Conservation (phyloP, 1,140 invertebrate species). For the Saccostrea echinata region DNA sequence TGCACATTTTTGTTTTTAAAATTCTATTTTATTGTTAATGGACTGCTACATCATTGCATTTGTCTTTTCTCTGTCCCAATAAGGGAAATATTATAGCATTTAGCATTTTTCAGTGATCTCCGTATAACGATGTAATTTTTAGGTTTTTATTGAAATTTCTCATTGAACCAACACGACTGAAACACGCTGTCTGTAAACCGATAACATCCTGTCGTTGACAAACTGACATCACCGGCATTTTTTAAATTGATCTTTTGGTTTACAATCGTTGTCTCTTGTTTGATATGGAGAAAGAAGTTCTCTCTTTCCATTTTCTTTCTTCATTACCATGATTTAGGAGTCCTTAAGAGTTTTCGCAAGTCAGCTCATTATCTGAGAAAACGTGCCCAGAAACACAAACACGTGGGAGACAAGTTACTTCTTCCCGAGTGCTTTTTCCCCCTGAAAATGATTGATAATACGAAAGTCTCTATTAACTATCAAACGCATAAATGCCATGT, state of each 20-base stretch:
- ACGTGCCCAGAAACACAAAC: constrained; percentile 5
- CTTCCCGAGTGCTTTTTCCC: background rate
- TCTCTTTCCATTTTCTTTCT: background rate
- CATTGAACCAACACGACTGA: too few species aligned
- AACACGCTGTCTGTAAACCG: background rate
- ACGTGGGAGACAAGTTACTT: background rate
- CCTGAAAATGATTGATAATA: background rate
- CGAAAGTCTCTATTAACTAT: background rate
- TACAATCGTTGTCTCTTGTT: background rate
- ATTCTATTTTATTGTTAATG: too few species aligned
- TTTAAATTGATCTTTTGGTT: background rate
- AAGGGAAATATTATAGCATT: too few species aligned
- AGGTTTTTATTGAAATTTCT: too few species aligned
- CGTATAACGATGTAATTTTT: too few species aligned
- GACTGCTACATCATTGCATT: too few species aligned
- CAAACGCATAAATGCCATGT: background rate
- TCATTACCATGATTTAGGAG: background rate
- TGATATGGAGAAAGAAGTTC: background rate
- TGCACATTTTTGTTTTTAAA: too few species aligned
- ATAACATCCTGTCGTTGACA: background rate
- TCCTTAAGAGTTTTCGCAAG: background rate
- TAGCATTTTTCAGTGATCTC: too few species aligned
- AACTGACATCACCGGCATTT: background rate
- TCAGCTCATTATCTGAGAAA: background rate
- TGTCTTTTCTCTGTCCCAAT: too few species aligned